Evolutionary conservation across 2,113 vertebrate genomes (phyloP).

Genomic region (Pardalotus punctatus): DNA sequence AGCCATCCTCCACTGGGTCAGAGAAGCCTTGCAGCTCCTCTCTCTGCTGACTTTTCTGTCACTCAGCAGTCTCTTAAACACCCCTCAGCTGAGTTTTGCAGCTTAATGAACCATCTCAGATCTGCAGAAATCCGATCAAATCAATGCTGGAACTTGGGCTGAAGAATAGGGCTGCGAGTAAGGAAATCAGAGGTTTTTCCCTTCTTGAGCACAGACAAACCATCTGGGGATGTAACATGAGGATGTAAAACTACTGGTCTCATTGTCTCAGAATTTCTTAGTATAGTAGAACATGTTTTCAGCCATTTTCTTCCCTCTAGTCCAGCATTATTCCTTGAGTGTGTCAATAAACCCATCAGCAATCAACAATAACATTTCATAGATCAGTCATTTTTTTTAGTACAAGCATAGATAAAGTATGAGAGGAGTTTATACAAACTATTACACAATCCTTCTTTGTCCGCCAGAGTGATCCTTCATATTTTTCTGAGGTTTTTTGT

Average conservation of each 20-base stretch:
- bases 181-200: not conserved
- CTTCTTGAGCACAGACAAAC: not conserved
- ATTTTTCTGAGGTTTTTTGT: not conserved
- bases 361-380: not conserved
- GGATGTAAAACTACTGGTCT: not conserved
- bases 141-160: not conserved
- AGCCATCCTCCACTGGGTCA: accelerated
- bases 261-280: not conserved
- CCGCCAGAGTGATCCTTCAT: not conserved
- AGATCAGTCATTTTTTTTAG: not conserved
- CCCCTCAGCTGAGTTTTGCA: not conserved
- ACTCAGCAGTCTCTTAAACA: not conserved
- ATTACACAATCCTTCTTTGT: not conserved
- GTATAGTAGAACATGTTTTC: not conserved
- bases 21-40: not conserved
- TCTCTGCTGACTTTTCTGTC: not conserved
- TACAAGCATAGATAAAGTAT: not conserved
- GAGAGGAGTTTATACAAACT: not conserved
- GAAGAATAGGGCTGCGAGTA: not conserved
- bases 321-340: not conserved
- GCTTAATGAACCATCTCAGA: not conserved
- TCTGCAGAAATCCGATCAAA: not conserved
- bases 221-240: not conserved
- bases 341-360: not conserved
- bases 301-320: not conserved